phyloP scores from a whole-genome alignment of 2,888 invertebrate species.

The Plebejus melissa region DNA sequence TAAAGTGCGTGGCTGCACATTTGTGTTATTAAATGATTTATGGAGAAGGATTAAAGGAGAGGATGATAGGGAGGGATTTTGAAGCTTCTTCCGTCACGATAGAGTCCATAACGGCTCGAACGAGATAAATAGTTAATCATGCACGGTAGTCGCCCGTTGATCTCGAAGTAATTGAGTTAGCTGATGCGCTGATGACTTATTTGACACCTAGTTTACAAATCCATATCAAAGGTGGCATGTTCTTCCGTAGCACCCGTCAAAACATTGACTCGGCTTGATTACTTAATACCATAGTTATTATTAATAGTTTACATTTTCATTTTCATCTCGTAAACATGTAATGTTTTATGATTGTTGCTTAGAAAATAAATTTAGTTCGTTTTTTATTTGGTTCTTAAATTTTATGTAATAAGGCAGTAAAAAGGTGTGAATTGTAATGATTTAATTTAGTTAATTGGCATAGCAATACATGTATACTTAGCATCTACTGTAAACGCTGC shows the following conservation, averaged over 20 bases:
- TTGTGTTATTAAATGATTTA: conserved; percentile 79
- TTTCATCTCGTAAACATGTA: background rate
- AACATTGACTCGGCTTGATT: conserved; percentile 38
- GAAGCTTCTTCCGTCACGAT: conserved; percentile 46
- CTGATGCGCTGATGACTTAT: conserved; percentile 77
- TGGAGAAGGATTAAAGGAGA: conserved; percentile 68
- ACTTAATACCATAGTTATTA: conserved; percentile 29
- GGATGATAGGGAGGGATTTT: conserved; percentile 50
- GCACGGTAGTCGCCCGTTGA: conserved; percentile 75
- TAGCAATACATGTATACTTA: too few relatives aligned
- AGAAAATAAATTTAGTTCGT: background rate
- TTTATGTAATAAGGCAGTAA: too few relatives aligned
- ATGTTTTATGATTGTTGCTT: background rate
- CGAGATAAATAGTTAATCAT: conserved; percentile 57
- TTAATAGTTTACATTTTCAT: conserved; percentile 19
- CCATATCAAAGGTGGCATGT: conserved; percentile 42
- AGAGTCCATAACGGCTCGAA: conserved; percentile 50
- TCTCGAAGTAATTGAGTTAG: conserved; percentile 77
- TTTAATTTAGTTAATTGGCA: too few relatives aligned
- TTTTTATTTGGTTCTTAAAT: too few relatives aligned
- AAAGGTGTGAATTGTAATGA: too few relatives aligned
- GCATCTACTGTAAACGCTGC: too few relatives aligned
- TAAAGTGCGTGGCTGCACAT: conserved; percentile 76
- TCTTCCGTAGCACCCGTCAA: conserved; percentile 41
- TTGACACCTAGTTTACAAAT: conserved; percentile 67